These are phyloP conservation scores for Drosophila nannoptera DNA, from an alignment of 1,140 invertebrate species.

Conservation along the genomic window DNA sequence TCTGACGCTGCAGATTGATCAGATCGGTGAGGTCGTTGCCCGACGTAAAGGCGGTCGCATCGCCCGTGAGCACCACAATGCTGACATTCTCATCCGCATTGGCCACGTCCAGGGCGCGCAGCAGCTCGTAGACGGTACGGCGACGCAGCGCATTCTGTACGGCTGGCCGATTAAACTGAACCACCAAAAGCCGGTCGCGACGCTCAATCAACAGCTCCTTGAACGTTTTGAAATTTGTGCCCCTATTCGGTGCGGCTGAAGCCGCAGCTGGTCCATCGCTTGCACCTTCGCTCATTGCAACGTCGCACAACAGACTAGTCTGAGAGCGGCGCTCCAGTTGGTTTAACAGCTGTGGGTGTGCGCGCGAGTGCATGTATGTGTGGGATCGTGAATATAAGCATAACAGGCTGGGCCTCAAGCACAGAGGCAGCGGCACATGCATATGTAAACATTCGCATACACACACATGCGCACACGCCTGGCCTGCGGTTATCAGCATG, in stretches of 20 bases:
- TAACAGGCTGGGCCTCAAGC: background rate
- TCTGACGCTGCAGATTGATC: slow-evolving; percentile 9
- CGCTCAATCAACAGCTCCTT: slow-evolving; percentile 53
- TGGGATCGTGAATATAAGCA: no score
- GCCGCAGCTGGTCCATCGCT: slow-evolving; percentile 7
- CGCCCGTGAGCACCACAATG: slow-evolving; percentile 64
- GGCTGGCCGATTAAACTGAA: slow-evolving; percentile 86
- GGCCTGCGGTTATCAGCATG: slow-evolving; percentile 23
- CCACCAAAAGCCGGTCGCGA: slow-evolving; percentile 70
- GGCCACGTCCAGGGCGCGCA: slow-evolving; percentile 55
- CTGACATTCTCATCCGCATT: slow-evolving; percentile 41
- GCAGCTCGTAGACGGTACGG: slow-evolving; percentile 60
- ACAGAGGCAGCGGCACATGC: background rate
- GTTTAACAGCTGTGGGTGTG: slow-evolving; percentile 12
- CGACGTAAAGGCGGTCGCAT: slow-evolving; percentile 90
- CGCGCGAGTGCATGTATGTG: no score
- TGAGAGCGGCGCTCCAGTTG: background rate
- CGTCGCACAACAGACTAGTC: slow-evolving; percentile 19
- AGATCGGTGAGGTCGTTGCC: slow-evolving; percentile 89
- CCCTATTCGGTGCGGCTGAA: background rate
- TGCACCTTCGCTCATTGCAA: slow-evolving; percentile 29
- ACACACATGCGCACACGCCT: background rate
- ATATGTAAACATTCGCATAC: background rate
- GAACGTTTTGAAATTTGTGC: slow-evolving; percentile 38
- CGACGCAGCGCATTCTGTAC: slow-evolving; percentile 89